Evolutionary conservation across 2,888 invertebrate species (phyloP), one percentile per base, ranked within the genome.

Genomic region (Notocelia uddmanniana): DNA sequence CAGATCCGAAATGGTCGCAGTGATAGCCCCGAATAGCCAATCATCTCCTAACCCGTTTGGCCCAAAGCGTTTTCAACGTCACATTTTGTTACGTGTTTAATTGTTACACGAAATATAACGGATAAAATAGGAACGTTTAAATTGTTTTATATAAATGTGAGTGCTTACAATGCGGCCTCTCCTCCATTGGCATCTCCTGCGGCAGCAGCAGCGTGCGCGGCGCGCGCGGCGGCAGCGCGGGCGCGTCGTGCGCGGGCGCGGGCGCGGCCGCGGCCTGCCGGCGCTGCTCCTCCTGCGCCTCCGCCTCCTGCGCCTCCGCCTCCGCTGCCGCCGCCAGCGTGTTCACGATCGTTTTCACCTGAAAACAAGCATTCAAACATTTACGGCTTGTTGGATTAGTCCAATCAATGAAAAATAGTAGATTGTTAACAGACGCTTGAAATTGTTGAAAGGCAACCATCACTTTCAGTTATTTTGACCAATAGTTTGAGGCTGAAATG

Each of bases 151-250:
- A 10, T 15, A 45, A 13, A 21, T 18, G 21, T 59, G 0, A 31
- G 31, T 31, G 95, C 96, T 95, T 87, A 97, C 97, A 97, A 82
- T 97, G 97, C 75, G 96, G 97, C 88, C 97, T 96, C 85, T 95
- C 94, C 76, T 95, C 95, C 78, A 95, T 94, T 66, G 94, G 93
- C 81, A 94, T 90, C 34, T 94, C 94, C 81, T 95, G 94, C 68
- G 95, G 95, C 88, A 93, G 91, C 85, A 95, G 91, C 87, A 94
- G 90, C 73, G 89, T 95, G 89, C 84, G 95, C 72, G 90, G 94
- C 76, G 88, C 95, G 80, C 87, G 95, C 79, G 83, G 93, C 80
- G 81, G 84, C 76, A 93, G 90, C 75, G 88, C 89, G 67, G 90
- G 89, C 73, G 87, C 90, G 48, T 85, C 90, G 73, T 89, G 84